Conservation (phyloP, 1,140 invertebrate species). For the Adelges cooleyi region DNA sequence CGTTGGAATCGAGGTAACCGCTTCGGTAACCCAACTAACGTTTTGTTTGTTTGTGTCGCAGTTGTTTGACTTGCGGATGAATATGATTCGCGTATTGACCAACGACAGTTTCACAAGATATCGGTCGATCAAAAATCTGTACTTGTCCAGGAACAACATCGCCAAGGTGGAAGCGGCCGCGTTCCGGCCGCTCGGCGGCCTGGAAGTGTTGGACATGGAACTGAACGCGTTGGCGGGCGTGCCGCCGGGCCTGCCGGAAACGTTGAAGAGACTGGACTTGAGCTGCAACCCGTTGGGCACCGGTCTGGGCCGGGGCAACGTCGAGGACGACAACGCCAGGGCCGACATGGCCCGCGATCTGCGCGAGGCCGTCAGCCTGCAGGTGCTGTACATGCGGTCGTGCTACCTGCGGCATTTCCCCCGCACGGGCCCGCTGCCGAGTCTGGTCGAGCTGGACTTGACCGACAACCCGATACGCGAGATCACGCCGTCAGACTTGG, state of each 20-base stretch:
- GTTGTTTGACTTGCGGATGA: neutral
- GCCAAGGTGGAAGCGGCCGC: neutral
- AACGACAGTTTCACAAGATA: conserved; percentile 5
- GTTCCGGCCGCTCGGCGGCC: neutral
- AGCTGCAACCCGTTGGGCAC: neutral
- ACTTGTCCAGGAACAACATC: neutral
- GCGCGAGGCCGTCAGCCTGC: neutral
- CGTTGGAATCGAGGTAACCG: too few species aligned
- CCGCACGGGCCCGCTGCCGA: neutral
- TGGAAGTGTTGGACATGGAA: neutral
- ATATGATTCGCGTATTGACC: neutral
- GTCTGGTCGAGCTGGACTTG: neutral
- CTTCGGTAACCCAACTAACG: too few species aligned
- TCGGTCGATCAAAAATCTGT: neutral
- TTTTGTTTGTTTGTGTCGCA: neutral
- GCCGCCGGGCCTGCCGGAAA: neutral
- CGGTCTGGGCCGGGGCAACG: neutral
- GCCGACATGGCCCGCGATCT: neutral
- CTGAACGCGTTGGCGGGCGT: neutral
- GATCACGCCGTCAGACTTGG: neutral
- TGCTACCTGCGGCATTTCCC: neutral
- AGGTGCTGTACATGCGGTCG: neutral
- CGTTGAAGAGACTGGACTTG: neutral
- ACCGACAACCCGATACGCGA: neutral
- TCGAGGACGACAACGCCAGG: too few species aligned